Evolutionary conservation across 2,797 vertebrate genomes (phyloP), one percentile per base, ranked within the genome.

Genomic region (Acanthopagrus latus): DNA sequence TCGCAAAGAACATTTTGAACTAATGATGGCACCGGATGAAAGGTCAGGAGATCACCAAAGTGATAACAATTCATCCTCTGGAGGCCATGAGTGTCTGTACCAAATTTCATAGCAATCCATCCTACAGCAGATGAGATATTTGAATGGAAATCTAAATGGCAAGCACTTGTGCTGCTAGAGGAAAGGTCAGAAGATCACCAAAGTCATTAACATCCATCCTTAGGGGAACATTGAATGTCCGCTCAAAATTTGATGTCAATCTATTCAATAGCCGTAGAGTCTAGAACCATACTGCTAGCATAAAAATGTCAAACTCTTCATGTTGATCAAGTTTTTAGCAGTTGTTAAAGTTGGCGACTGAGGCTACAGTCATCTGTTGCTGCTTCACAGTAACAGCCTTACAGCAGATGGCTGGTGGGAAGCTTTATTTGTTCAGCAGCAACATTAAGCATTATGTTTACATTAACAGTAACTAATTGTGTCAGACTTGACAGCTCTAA

Each of bases 371-470:
- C 59, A 70, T n/a, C 54, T 59, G 69, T 44, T 51, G 16, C 51
- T 67, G 16, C 20, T 33, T 51, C 64, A 63, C 64, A 73, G 18
- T 64, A 21, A 33, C 55, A 64, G n/a, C 21, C 23, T 50, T 51
- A 17, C 27, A 71, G 38, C 77, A 84, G 77, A 76, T 60, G 77
- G 77, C 47, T 43, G 25, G 41, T 58, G 59, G 74, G 64, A 73
- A 74, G 66, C 59, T 64, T 64, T 64, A 69, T 74, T 69, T 77
- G 47, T 68, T 68, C 76, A 67, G 33, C 51, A 33, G 44, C 57
- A 76, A 27, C 50, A 51, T 51, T 33, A 71, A 72, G 55, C 56
- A 41, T 62, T 66, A 4, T 66, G 64, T 64, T 76, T 64, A 27
- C 55, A 71, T 71, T 56, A 60, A 76, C 62, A 71, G 41, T 59